phyloP scores from a whole-genome alignment of 2,888 invertebrate genomes.

The Aricia artaxerxes region DNA sequence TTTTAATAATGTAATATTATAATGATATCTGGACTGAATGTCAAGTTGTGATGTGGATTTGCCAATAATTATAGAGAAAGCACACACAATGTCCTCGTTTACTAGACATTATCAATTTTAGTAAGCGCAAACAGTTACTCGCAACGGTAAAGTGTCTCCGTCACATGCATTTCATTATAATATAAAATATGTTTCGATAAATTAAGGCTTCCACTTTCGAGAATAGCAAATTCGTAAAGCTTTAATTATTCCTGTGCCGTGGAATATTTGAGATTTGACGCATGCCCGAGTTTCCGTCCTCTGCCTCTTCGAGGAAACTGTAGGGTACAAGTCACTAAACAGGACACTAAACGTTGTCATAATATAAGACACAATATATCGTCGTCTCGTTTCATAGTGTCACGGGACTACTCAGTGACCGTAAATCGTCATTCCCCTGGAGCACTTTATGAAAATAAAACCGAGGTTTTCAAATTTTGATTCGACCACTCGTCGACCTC shows the following conservation, averaged over 20 bases:
- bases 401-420: neutral
- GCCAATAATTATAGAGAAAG: neutral
- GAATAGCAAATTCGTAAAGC: neutral
- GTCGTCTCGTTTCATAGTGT: neutral
- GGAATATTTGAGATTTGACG: neutral
- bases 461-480: neutral
- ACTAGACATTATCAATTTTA: neutral
- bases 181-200: neutral
- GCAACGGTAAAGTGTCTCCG: neutral
- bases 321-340: neutral
- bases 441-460: neutral
- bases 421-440: neutral
- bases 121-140: neutral
- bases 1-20: neutral
- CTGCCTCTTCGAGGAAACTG: neutral
- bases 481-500: neutral
- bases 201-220: neutral
- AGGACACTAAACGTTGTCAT: neutral
- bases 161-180: neutral
- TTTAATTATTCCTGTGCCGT: neutral
- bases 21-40: neutral
- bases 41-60: neutral
- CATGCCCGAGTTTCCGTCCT: neutral
- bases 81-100: neutral
- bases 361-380: neutral